These are phyloP conservation scores for Mythimna lalbum DNA, from an alignment of 2,888 invertebrate species.

Conservation along the genomic window DNA sequence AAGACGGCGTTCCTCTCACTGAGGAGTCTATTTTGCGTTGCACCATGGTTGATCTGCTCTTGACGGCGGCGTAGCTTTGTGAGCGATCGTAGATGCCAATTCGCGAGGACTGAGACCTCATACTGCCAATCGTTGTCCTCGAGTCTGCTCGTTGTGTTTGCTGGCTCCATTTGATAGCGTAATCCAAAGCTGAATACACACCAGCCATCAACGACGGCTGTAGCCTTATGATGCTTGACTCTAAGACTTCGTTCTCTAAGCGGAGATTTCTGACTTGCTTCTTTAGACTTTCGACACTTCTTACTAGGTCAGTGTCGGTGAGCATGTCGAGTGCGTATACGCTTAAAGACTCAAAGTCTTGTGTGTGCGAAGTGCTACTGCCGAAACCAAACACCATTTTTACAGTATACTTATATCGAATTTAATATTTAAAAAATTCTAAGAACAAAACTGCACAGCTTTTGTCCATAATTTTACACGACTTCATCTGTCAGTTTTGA, in stretches of 20 bases:
- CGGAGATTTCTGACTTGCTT: conserved; percentile 75
- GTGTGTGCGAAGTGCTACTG: background rate
- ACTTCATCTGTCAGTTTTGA: conserved; percentile 10
- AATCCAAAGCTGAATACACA: conserved; percentile 72
- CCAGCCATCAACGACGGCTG: conserved; percentile 85
- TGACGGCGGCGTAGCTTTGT: background rate
- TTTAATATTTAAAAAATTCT: background rate
- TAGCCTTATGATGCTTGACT: conserved; percentile 82
- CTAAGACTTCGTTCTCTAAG: conserved; percentile 89
- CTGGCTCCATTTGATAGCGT: background rate
- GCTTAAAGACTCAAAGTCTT: background rate
- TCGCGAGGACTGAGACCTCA: background rate
- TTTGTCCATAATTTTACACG: background rate
- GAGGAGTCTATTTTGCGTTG: background rate
- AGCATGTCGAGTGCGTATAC: conserved; percentile 27
- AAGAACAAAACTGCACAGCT: background rate
- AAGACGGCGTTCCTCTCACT: conserved; percentile 24
- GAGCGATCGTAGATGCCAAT: background rate
- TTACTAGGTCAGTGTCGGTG: conserved; percentile 77
- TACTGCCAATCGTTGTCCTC: background rate
- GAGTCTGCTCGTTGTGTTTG: background rate
- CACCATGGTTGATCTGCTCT: background rate
- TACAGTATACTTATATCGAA: background rate
- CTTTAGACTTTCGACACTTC: conserved; percentile 77
- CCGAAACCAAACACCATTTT: conserved; percentile 1